Conservation (phyloP, 30 jellyfish, hydroid and myxozoan species). For the Hydra vulgaris region DNA sequence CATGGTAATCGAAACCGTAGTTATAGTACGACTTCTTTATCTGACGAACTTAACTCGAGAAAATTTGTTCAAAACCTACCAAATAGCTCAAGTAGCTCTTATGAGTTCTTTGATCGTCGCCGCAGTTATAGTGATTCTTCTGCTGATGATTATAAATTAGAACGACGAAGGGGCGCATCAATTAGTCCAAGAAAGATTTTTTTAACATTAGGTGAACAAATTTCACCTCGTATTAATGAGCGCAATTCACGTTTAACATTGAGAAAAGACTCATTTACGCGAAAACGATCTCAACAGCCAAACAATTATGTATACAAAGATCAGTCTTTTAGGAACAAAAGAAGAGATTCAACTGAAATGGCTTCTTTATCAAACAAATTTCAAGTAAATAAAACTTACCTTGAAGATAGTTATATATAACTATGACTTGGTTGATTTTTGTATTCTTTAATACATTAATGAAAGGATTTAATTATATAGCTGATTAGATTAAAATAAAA, state of each 20-base stretch:
- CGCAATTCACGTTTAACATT: background rate
- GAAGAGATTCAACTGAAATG: background rate
- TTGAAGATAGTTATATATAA: background rate
- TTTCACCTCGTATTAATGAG: background rate
- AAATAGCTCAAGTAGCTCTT: background rate
- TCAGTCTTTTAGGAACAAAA: background rate
- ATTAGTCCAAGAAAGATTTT: background rate
- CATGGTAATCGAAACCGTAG: background rate
- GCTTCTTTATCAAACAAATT: background rate
- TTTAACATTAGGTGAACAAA: background rate
- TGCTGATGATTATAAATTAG: background rate
- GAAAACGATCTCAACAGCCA: background rate
- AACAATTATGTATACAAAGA: background rate
- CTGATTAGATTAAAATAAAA: too few relatives aligned
- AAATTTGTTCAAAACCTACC: background rate
- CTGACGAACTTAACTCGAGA: background rate
- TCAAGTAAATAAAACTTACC: background rate
- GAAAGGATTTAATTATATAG: too few relatives aligned
- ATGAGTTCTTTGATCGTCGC: background rate
- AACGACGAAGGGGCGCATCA: background rate
- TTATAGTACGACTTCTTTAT: conserved; percentile 17
- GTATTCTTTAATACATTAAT: too few relatives aligned
- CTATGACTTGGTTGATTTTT: too few relatives aligned
- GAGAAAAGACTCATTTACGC: background rate
- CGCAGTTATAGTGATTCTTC: conserved; percentile 9